Evolutionary conservation across 92 coral and sea anemone species (phyloP), one percentile per base, ranked within the genome.

Genomic region (Zoanthus sansibaricus): DNA sequence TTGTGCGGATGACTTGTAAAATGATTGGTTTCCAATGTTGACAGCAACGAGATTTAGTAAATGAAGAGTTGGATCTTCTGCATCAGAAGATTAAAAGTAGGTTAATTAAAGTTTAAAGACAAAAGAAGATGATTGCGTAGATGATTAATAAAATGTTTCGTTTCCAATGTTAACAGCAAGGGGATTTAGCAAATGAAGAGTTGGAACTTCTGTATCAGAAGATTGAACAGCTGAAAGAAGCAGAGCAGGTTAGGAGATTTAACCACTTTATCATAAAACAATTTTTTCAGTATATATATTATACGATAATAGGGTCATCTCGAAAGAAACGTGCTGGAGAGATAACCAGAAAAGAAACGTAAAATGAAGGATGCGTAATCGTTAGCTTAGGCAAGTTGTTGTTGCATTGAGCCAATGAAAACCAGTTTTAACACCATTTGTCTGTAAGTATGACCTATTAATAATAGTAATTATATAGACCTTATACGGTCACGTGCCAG

Each of bases 221-320:
- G 83, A 86, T 95, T 20, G 90, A 93, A 20, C 94, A 95, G 73
- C 89, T 95, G 6, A 91, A 91, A 75, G 91, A 91, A 46, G 96
- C 98, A 71, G 96, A 95, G 72, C 90, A 87, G 92, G 98, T 93
- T 44, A 86, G 80, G 10, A 62, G 7, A 7, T 17, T 17, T 17
- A 7, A 20, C n/a, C 25, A 17, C 18, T 25, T 21, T 18, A 16
- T 10, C 45, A 5, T 18, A 48, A 0, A 30, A 9, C 72, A 37
- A 44, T 30, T 72, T 30, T 46, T 51, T 83, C 87, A 97, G 99
- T 98, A 97, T 91, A 79, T 95, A 30, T 37, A 2, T 37, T 37
- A 37, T 37, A 37, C 42, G 42, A 37, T 37, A 37, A 37, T 37
- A 37, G 42, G 42, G 42, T 37, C 42, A 2, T 37, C 42, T 4